A percentile compares a stretch with the other conserved stretches of the same genome.
These are phyloP conservation scores for Monomorium pharaonis DNA, from an alignment of 1,140 invertebrate genomes.

Conservation along the genomic window DNA sequence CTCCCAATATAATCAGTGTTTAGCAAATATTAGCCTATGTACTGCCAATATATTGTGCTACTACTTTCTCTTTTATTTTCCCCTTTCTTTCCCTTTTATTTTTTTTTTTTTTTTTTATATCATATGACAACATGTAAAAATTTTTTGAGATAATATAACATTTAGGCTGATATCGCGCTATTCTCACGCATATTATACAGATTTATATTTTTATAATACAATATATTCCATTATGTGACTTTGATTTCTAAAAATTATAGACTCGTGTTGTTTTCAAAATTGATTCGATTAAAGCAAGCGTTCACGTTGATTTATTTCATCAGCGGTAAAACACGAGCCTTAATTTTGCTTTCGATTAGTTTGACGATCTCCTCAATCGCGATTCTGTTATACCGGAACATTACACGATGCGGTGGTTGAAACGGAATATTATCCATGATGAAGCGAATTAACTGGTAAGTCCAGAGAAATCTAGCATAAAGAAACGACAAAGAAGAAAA, in stretches of 20 bases:
- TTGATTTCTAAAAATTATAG: background rate
- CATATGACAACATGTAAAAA: background rate
- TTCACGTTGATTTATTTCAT: background rate
- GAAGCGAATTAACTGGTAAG: constrained; percentile 23
- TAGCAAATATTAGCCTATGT: too few species aligned
- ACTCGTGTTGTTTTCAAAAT: background rate
- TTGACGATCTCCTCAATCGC: background rate
- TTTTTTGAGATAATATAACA: background rate
- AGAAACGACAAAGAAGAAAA: background rate
- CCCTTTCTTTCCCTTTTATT: too few species aligned
- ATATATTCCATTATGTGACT: background rate
- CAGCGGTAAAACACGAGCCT: background rate
- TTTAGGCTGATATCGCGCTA: background rate
- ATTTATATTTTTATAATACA: background rate
- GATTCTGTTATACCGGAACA: constrained; percentile 10
- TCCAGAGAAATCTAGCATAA: background rate
- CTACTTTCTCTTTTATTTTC: too few species aligned
- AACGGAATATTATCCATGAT: constrained; percentile 57
- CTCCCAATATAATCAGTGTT: too few species aligned
- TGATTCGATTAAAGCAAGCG: background rate
- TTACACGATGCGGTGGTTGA: constrained; percentile 1
- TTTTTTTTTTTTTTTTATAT: too few species aligned
- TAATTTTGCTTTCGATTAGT: constrained; percentile 47
- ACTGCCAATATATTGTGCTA: too few species aligned
- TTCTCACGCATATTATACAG: background rate